phyloP scores from a whole-genome alignment of 2,113 vertebrate genomes.

The Thymallus thymallus region DNA sequence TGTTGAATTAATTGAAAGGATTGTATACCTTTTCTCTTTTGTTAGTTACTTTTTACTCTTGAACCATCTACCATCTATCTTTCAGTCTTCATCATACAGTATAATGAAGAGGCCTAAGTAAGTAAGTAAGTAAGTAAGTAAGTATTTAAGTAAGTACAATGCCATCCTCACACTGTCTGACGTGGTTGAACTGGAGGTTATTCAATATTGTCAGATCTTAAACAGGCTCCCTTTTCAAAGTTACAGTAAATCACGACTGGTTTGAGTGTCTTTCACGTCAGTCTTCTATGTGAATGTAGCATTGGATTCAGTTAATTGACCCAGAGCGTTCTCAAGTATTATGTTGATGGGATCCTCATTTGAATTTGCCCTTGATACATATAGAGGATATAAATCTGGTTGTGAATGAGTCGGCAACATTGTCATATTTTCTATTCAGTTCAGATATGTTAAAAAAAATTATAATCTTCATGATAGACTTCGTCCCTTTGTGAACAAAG shows the following conservation, averaged over 20 bases:
- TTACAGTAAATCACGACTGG: not conserved
- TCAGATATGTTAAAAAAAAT: not conserved
- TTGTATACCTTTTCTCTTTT: not conserved
- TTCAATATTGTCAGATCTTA: not conserved
- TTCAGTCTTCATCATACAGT: not conserved
- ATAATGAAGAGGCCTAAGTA: too few relatives aligned
- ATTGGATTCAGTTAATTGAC: not conserved
- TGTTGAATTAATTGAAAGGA: not conserved
- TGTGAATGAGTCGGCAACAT: too few relatives aligned
- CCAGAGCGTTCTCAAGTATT: not conserved
- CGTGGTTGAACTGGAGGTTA: not conserved
- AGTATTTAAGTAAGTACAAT: too few relatives aligned
- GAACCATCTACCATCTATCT: not conserved
- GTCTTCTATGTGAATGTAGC: not conserved
- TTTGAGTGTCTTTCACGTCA: not conserved
- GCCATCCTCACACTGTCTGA: not conserved
- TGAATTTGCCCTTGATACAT: not conserved
- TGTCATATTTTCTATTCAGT: not conserved
- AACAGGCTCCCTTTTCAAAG: too few relatives aligned
- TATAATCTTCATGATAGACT: not conserved
- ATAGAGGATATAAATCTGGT: not conserved
- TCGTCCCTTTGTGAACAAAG: slow-evolving; percentile 18
- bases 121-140: too few relatives aligned
- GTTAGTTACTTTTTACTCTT: not conserved
- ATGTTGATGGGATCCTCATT: not conserved